phyloP scores from a whole-genome alignment of 2,888 invertebrate species.

The Nemotelus nigrinus region DNA sequence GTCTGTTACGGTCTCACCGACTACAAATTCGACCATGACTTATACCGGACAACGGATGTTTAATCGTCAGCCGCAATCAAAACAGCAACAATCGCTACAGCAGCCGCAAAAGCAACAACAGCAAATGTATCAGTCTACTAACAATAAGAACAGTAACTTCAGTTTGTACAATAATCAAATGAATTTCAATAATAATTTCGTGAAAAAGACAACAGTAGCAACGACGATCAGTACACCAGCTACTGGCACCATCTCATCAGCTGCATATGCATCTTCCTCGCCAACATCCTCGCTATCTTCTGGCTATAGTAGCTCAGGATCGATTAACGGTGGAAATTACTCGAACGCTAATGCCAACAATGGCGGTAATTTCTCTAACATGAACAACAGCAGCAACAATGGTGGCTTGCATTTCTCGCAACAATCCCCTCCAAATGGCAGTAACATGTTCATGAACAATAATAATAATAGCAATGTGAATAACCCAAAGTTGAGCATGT shows the following conservation, averaged over 20 bases:
- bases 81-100: constrained; percentile 33
- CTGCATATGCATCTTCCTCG: constrained; percentile 36
- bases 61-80: constrained; percentile 18
- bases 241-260: constrained; percentile 46
- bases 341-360: background rate
- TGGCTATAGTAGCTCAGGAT: constrained; percentile 44
- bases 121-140: constrained; percentile 46
- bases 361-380: background rate
- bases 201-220: constrained; percentile 48
- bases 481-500: constrained; percentile 24
- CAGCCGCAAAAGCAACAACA: constrained; percentile 47
- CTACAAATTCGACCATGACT: constrained; percentile 48
- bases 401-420: constrained; percentile 33
- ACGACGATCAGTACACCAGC: constrained; percentile 46
- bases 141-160: constrained; percentile 43
- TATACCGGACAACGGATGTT: constrained; percentile 38
- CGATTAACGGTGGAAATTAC: constrained; percentile 30
- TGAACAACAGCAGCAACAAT: background rate
- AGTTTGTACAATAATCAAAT: constrained; percentile 43
- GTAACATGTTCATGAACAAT: constrained; percentile 42
- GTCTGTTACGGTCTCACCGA: constrained; percentile 52
- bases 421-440: constrained; percentile 14
- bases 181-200: constrained; percentile 47
- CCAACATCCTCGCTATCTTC: constrained; percentile 49
- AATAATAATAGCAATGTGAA: background rate